Percentiles rank a stretch among this genome's conserved stretches.
phyloP scores from a whole-genome alignment of 2,113 vertebrate species.

The Isichthys henryi region DNA sequence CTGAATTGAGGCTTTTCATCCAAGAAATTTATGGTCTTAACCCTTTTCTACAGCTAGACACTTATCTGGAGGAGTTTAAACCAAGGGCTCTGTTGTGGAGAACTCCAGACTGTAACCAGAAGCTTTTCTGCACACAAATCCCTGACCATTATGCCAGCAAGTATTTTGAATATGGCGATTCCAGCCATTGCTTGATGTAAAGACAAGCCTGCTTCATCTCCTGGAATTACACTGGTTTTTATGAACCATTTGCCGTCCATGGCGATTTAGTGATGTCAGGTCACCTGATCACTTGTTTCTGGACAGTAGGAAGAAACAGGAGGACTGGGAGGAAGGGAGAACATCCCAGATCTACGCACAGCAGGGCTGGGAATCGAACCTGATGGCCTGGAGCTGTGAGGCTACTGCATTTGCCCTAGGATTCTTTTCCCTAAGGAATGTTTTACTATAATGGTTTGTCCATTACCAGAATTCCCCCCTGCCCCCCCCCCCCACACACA shows the following conservation, averaged over 20 bases:
- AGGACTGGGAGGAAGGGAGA: neutral
- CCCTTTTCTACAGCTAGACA: neutral
- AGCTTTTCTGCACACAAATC: neutral
- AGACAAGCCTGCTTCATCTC: neutral
- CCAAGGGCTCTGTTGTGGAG: neutral
- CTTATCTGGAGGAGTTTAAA: neutral
- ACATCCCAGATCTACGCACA: neutral
- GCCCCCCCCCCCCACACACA: neutral
- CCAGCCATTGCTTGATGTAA: neutral
- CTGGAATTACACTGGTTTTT: neutral
- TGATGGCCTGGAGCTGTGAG: neutral
- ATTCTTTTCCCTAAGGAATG: neutral
- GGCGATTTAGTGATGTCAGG: neutral
- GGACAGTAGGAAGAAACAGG: neutral
- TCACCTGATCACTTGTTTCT: neutral
- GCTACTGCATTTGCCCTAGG: neutral
- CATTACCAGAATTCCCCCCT: too few species aligned
- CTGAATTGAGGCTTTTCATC: neutral
- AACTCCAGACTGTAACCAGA: neutral
- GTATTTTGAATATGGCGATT: neutral
- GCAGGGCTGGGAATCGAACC: neutral
- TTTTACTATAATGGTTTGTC: neutral
- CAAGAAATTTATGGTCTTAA: neutral
- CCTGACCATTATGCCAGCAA: neutral
- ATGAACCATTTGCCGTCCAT: neutral